Percentiles rank a stretch among this genome's conserved stretches.
These are phyloP conservation scores for Tautogolabrus adspersus DNA, from an alignment of 2,113 vertebrate species.

Conservation along the genomic window DNA sequence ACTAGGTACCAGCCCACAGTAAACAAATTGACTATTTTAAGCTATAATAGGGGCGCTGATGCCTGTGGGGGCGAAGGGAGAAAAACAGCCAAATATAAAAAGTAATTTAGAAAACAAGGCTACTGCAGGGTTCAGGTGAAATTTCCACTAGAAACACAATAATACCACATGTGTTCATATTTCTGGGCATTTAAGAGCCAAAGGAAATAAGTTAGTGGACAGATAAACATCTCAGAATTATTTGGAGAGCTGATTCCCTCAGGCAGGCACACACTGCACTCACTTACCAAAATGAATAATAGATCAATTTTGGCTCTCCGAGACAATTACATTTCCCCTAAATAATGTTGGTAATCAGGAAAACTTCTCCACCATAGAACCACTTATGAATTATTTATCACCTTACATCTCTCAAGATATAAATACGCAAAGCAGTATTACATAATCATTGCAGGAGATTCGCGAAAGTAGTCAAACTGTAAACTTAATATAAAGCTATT, in stretches of 20 bases:
- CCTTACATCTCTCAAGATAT: neutral
- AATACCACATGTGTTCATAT: neutral
- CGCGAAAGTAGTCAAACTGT: neutral
- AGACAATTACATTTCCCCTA: constrained; percentile 5
- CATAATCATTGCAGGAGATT: neutral
- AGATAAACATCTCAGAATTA: neutral
- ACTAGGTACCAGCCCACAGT: constrained; percentile 36
- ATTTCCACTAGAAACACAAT: neutral
- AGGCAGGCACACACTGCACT: neutral
- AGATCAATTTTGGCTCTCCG: neutral
- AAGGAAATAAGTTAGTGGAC: constrained; percentile 1
- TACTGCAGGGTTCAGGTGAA: constrained; percentile 21
- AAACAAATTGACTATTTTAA: constrained; percentile 62
- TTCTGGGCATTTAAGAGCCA: constrained; percentile 5
- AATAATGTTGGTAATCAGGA: constrained; percentile 3
- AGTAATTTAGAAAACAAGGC: constrained; percentile 39
- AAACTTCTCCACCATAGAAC: neutral
- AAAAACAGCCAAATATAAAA: constrained; percentile 36
- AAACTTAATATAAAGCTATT: neutral
- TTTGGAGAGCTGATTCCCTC: constrained; percentile 9
- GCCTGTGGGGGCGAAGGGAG: constrained; percentile 14
- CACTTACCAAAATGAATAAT: constrained; percentile 4
- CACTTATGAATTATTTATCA: constrained; percentile 1
- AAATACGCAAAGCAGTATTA: neutral
- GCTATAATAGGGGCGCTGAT: constrained; percentile 12